These are phyloP conservation scores for Archocentrus centrarchus DNA, from an alignment of 2,113 vertebrate species.

Conservation along the genomic window DNA sequence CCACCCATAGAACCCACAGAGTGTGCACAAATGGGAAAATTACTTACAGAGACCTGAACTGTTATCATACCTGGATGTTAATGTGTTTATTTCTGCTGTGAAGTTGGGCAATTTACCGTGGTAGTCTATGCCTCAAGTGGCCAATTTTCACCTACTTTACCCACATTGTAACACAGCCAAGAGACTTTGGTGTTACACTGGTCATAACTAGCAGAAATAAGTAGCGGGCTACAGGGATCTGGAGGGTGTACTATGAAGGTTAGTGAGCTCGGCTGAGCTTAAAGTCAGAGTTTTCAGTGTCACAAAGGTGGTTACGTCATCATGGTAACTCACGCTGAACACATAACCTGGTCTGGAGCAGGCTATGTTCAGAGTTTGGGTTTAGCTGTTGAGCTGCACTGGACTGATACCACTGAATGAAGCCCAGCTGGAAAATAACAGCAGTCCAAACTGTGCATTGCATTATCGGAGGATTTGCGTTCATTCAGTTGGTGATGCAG, in stretches of 20 bases:
- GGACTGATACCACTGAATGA: background rate
- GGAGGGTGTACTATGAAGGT: background rate
- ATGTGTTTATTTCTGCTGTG: background rate
- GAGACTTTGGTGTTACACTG: background rate
- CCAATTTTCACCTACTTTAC: background rate
- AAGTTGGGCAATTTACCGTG: background rate
- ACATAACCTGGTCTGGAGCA: background rate
- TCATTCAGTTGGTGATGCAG: background rate
- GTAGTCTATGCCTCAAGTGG: background rate
- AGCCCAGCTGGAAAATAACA: background rate
- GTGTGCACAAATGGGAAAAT: fast-evolving
- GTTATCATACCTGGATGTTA: background rate
- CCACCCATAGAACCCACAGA: background rate
- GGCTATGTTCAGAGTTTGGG: background rate
- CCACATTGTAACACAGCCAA: background rate
- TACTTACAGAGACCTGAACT: background rate
- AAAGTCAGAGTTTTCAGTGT: background rate
- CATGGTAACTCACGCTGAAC: background rate
- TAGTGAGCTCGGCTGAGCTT: background rate
- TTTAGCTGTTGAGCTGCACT: background rate
- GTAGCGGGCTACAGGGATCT: background rate
- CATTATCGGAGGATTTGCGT: background rate
- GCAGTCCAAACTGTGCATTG: background rate
- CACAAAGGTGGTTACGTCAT: no score
- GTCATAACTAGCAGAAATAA: background rate